phyloP scores from a whole-genome alignment of 2,888 invertebrate genomes.

The Microchrysa polita region DNA sequence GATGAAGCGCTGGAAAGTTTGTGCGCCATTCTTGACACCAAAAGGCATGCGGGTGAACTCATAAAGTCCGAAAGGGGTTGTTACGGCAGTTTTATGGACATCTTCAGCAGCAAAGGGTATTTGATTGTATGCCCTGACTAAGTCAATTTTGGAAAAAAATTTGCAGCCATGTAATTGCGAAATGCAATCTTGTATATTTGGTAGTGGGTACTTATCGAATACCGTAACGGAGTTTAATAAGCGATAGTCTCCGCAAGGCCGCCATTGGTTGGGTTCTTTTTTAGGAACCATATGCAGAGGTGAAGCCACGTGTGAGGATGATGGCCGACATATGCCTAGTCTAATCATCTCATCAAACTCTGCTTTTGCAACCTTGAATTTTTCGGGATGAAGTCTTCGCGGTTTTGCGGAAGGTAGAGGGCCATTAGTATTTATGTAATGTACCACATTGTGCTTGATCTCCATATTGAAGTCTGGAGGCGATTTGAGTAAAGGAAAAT shows the following conservation, averaged over 20 bases:
- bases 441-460: slow-evolving; percentile 40
- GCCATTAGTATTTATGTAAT: slow-evolving; percentile 42
- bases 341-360: slow-evolving; percentile 42
- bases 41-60: not conserved
- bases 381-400: slow-evolving; percentile 47
- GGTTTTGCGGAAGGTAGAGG: slow-evolving; percentile 44
- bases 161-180: not conserved
- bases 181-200: not conserved
- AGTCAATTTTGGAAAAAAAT: slow-evolving; percentile 1
- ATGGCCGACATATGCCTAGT: slow-evolving; percentile 45
- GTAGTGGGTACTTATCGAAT: not conserved
- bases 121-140: not conserved
- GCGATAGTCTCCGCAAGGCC: slow-evolving; percentile 1
- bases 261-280: slow-evolving; percentile 46
- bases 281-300: slow-evolving; percentile 47
- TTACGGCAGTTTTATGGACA: not conserved
- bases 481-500: slow-evolving; percentile 43
- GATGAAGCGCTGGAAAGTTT: no score
- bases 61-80: not conserved
- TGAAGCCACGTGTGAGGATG: slow-evolving; percentile 37
- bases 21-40: no score
- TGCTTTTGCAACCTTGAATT: slow-evolving; percentile 49
- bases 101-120: no score
- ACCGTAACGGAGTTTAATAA: not conserved
- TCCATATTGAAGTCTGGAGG: slow-evolving; percentile 45